Evolutionary conservation across 2,797 vertebrate species (phyloP), one percentile per base, ranked within the genome.

Genomic region (Rhinoraja longicauda): DNA sequence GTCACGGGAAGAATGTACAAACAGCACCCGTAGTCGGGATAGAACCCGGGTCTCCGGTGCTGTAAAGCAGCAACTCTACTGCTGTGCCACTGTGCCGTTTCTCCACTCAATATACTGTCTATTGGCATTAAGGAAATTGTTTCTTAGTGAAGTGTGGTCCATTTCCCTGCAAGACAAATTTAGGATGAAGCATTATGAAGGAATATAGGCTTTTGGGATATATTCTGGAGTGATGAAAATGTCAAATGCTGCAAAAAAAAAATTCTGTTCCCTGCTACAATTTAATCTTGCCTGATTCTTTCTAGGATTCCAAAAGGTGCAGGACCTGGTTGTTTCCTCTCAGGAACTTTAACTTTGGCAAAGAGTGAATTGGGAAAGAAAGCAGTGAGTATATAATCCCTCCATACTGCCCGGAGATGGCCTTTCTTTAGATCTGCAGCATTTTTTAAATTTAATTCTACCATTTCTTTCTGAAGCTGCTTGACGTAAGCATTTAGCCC

Each of bases 331-430:
- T 99, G 99, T 94, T 99, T 98, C 77, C 97, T 99, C 93, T 96
- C 97, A 93, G 99, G 99, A 93, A 98, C 98, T 90, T 96, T 99
- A 81, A 97, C 98, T 0, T 95, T 99, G 93, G 97, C 98, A 93
- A 99, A 99, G 97, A 97, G 97, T 93, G 99, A 99, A 94, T 98
- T 97, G 94, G 98, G 98, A 95, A 99, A 99, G 96, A 99, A 99
- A 98, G 98, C 98, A 96, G 99, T 99, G 96, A 99, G 99, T 99
- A 95, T 94, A 67, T 72, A 29, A 21, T 88, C 70, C 82, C 93
- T 93, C 67, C 81, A 93, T 76, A 73, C 90, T 92, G 70, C 70
- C 59, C 10, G 7, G 39, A 29, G 19, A 45, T 90, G 64, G 39
- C 39, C 32, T 73, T 75, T 45, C 36, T 53, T 90, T n/a, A 1